Percentiles rank a stretch among this genome's conserved stretches.
These are phyloP conservation scores for Seira ritae DNA, from an alignment of 2,888 invertebrate species.

Conservation along the genomic window DNA sequence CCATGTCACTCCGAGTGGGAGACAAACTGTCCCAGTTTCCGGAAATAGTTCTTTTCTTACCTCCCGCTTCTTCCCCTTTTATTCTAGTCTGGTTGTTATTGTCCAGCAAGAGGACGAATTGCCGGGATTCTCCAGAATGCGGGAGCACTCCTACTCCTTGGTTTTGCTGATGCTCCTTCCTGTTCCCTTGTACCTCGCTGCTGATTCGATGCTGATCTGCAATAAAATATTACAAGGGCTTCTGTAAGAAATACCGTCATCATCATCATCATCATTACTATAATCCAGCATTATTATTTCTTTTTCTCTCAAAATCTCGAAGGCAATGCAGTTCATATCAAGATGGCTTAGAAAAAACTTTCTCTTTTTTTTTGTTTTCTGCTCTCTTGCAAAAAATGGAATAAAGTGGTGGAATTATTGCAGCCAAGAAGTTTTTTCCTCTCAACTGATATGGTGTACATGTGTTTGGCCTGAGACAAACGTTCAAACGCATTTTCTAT, in stretches of 20 bases:
- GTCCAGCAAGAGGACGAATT: slow-evolving; percentile 18
- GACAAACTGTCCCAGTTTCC: slow-evolving; percentile 47
- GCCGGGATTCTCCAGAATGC: slow-evolving; percentile 35
- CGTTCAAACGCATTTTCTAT: background rate
- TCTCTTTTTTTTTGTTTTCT: background rate
- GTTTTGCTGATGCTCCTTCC: no score
- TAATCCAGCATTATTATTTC: background rate
- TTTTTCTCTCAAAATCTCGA: background rate
- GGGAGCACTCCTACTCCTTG: slow-evolving; percentile 27
- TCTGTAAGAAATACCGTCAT: background rate
- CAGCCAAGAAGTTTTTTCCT: background rate
- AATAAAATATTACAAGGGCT: background rate
- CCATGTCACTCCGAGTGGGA: slow-evolving; percentile 23
- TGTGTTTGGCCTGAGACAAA: background rate
- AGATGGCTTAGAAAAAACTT: background rate
- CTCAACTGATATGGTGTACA: background rate
- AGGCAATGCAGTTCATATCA: background rate
- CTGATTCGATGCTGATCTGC: slow-evolving; percentile 31
- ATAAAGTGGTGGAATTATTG: background rate
- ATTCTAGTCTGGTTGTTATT: slow-evolving; percentile 28
- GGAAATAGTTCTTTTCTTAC: slow-evolving; percentile 14
- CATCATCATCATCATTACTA: background rate
- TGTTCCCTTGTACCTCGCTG: slow-evolving; percentile 1
- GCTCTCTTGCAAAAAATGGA: background rate
- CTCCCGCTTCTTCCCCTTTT: slow-evolving; percentile 9